A percentile compares a stretch with the other conserved stretches of the same genome.
phyloP scores from a whole-genome alignment of 2,797 vertebrate genomes.

The Enteromius radiatus region DNA sequence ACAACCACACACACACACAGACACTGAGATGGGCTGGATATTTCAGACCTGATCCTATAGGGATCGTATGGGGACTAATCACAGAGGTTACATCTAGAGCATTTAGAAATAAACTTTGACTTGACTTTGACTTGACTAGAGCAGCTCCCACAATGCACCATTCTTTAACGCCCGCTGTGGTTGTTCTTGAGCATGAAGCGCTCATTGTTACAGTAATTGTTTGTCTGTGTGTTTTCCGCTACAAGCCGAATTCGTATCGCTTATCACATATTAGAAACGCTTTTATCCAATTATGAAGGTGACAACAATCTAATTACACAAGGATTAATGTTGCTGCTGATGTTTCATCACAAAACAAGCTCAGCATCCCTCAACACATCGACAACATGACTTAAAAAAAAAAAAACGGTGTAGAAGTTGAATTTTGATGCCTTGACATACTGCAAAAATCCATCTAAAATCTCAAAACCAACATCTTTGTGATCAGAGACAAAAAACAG shows the following conservation, averaged over 20 bases:
- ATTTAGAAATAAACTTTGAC: too few relatives aligned
- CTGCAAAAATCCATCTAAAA: slow-evolving; percentile 6
- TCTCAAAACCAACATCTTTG: too few relatives aligned
- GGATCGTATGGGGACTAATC: neutral
- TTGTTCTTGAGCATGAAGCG: slow-evolving; percentile 1
- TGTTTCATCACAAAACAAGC: slow-evolving; percentile 37
- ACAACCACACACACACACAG: slow-evolving; percentile 22
- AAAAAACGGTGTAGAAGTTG: neutral
- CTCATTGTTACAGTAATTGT: slow-evolving; percentile 16
- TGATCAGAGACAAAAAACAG: neutral
- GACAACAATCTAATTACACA: slow-evolving; percentile 50
- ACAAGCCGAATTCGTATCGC: slow-evolving; percentile 20
- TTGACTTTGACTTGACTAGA: too few relatives aligned
- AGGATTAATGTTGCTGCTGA: slow-evolving; percentile 53
- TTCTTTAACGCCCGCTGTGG: slow-evolving; percentile 1
- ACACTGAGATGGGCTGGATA: slow-evolving; percentile 45
- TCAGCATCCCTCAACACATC: slow-evolving; percentile 5
- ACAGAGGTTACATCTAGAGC: slow-evolving; percentile 7
- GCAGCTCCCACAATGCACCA: slow-evolving; percentile 29
- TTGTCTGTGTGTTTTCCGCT: slow-evolving; percentile 13
- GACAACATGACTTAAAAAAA: neutral
- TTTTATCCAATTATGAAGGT: slow-evolving; percentile 48
- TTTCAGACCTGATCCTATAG: neutral
- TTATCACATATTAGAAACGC: slow-evolving; percentile 52
- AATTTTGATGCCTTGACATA: neutral